Evolutionary conservation across 1,140 invertebrate species (phyloP).

Genomic region (Tetramorium parvispinum): DNA sequence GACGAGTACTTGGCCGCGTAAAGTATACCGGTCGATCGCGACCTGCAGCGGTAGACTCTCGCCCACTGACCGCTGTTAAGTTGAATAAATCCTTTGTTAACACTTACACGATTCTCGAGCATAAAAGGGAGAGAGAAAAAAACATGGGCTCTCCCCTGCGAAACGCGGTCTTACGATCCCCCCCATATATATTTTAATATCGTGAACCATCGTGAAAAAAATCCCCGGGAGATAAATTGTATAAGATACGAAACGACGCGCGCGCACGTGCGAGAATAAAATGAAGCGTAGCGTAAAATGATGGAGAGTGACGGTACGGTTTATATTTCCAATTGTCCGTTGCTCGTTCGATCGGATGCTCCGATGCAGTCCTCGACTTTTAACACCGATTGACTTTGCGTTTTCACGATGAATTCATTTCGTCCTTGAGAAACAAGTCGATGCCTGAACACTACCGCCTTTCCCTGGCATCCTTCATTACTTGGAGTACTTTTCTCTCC

Average conservation of each 20-base stretch:
- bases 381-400: constrained; percentile 4
- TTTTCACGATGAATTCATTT: constrained; percentile 34
- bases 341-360: background rate
- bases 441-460: constrained; percentile 2
- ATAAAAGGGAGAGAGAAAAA: background rate
- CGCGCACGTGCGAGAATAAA: constrained; percentile 4
- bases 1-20: constrained; percentile 92
- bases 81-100: constrained; percentile 25
- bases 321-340: constrained; percentile 3
- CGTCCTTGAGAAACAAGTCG: constrained; percentile 27
- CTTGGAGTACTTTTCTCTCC: constrained; percentile 21
- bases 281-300: background rate
- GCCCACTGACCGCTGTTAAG: constrained; percentile 91
- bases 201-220: background rate
- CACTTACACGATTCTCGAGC: background rate
- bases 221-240: constrained; percentile 16
- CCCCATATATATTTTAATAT: background rate
- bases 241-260: background rate
- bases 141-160: background rate
- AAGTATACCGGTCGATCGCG: constrained; percentile 87
- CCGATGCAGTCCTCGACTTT: constrained; percentile 1
- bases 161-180: background rate
- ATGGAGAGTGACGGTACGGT: background rate
- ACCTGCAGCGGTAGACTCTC: constrained; percentile 89
- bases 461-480: constrained; percentile 23